A percentile compares a stretch with the other conserved stretches of the same genome.
phyloP scores from a whole-genome alignment of 2,888 invertebrate genomes.

The Caenorhabditis plicata region DNA sequence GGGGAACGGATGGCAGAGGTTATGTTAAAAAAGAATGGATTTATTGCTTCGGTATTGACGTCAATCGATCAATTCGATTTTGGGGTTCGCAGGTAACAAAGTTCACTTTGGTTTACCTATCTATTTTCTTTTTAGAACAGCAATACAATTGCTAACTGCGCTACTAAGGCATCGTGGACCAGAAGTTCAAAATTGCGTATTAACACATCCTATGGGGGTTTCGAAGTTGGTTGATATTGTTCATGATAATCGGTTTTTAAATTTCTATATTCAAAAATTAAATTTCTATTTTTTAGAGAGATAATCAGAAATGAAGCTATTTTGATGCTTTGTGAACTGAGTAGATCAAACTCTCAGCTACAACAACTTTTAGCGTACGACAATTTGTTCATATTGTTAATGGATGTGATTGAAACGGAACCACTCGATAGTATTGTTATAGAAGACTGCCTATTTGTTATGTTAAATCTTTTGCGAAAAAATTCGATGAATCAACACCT shows the following conservation, averaged over 20 bases:
- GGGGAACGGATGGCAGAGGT: conserved; percentile 69
- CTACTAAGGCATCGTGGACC: conserved; percentile 79
- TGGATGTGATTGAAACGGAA: conserved; percentile 88
- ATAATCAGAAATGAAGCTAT: conserved; percentile 72
- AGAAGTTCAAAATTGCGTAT: conserved; percentile 70
- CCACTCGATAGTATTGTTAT: conserved; percentile 87
- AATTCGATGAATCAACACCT: conserved; percentile 97
- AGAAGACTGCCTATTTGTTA: conserved; percentile 89
- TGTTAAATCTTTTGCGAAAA: conserved; percentile 88
- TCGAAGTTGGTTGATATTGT: conserved; percentile 95
- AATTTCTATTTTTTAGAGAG: conserved; percentile 18
- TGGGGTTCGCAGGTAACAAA: conserved; percentile 48
- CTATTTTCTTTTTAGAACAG: conserved; percentile 21
- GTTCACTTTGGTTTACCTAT: background rate
- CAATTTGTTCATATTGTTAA: conserved; percentile 91
- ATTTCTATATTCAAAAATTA: background rate
- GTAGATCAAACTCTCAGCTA: conserved; percentile 87
- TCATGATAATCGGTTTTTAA: conserved; percentile 86
- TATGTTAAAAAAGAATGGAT: conserved; percentile 48
- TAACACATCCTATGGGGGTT: conserved; percentile 79
- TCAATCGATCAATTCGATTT: conserved; percentile 56
- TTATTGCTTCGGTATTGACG: conserved; percentile 52
- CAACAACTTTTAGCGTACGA: conserved; percentile 97
- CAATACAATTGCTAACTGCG: conserved; percentile 76
- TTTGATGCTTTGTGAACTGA: conserved; percentile 84